Conservation (phyloP, 2,113 vertebrate genomes). For the Tonatia bakeri region DNA sequence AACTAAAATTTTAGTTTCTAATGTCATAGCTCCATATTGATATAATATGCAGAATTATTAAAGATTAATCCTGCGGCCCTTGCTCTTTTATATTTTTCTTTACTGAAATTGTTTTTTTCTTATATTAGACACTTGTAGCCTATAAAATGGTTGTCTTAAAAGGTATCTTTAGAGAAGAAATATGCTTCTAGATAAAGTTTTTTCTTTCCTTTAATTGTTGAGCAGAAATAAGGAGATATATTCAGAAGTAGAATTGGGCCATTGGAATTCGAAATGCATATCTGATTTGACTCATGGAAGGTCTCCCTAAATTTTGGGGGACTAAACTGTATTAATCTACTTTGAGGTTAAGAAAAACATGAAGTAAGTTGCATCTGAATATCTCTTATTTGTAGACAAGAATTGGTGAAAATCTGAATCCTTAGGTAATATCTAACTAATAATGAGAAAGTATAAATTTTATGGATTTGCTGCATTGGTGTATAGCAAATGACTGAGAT, state of each 20-base stretch:
- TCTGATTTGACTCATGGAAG: background rate
- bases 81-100: background rate
- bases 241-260: background rate
- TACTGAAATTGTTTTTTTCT: background rate
- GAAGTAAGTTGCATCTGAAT: background rate
- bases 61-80: background rate
- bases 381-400: background rate
- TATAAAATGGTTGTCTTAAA: background rate
- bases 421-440: background rate
- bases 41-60: background rate
- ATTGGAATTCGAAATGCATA: background rate
- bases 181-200: background rate
- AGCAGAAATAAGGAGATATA: background rate
- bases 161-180: background rate
- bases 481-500: background rate
- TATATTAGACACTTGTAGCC: background rate
- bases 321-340: background rate
- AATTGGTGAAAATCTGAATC: conserved; percentile 8
- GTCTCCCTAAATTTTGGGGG: background rate
- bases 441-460: background rate
- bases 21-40: background rate
- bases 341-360: background rate
- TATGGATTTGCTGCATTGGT: background rate
- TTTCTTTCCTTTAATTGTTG: conserved; percentile 1
- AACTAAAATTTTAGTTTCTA: conserved; percentile 6